Evolutionary conservation across 2,113 vertebrate genomes (phyloP).

Genomic region (Coryphaenoides rupestris): DNA sequence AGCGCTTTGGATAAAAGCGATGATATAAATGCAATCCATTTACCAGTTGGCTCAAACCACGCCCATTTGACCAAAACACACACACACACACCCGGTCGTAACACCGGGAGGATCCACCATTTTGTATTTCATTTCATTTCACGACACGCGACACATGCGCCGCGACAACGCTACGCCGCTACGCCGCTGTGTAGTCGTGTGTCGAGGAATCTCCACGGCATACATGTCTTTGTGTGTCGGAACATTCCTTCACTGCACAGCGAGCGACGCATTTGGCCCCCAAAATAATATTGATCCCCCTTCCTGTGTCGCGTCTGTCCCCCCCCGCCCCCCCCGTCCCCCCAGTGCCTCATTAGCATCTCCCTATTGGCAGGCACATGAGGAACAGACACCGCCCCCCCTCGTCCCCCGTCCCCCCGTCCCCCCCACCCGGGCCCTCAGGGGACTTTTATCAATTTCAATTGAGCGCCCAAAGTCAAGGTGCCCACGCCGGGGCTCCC

Average conservation of each 20-base stretch:
- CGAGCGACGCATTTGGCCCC: constrained; percentile 81
- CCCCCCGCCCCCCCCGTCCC: too few relatives aligned
- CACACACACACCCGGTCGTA: constrained; percentile 31
- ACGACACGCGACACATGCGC: too few relatives aligned
- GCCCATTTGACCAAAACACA: too few relatives aligned
- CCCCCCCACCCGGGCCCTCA: too few relatives aligned
- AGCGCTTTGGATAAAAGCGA: too few relatives aligned
- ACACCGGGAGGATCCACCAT: too few relatives aligned
- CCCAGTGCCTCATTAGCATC: constrained; percentile 88
- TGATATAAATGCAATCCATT: too few relatives aligned
- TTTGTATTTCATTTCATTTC: too few relatives aligned
- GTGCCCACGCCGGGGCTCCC: constrained; percentile 82
- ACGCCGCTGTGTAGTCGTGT: constrained; percentile 68
- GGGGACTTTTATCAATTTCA: constrained; percentile 93
- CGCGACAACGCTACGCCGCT: constrained; percentile 44
- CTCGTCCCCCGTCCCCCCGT: too few relatives aligned
- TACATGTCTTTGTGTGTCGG: constrained; percentile 71
- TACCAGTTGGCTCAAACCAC: too few relatives aligned
- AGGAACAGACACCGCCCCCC: constrained; percentile 76
- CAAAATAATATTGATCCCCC: constrained; percentile 94
- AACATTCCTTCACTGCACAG: constrained; percentile 72
- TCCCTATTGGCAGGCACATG: constrained; percentile 85
- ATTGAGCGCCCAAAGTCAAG: constrained; percentile 85
- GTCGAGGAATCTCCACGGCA: constrained; percentile 80
- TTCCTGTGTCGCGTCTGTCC: constrained; percentile 83